Base-by-base conservation (phyloP, 2,888 invertebrate species). In the Phortica okadai region DNA sequence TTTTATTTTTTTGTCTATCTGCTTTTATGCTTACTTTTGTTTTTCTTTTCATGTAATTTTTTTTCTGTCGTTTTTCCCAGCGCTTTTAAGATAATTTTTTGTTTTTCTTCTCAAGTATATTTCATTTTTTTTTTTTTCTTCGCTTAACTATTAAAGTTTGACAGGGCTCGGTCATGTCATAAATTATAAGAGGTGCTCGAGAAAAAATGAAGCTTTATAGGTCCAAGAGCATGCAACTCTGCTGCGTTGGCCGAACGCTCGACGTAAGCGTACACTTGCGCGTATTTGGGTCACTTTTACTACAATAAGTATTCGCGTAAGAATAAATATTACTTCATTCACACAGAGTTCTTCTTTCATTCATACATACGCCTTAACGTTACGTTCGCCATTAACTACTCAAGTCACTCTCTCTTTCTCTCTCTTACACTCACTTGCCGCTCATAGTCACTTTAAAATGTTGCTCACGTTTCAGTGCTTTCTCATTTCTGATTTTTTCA, bases 231-330 rank as follows among this genome's bases (percentile, higher is more conserved):
- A 33, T 33, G 16, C 64, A 14, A 62, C 25, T 69, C 42, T 14
- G 11, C n/a, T 66, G 33, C 14, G 10, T 41, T 33, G 3, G 6
- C 16, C 6, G 69, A 45, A 33, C 41, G 25, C 54, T 56, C 70
- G 56, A 54, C 16, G n/a, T 8, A 54, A 5, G n/a, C 11, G 66
- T 42, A n/a, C 44, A 67, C 67, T n/a, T 44, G 56, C 70, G 70
- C 70, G 54, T 72, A 56, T 72, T 72, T 72, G 54, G 70, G 70
- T 72, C 70, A 72, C n/a, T 41, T 72, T 56, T 14, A 72, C 56
- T 14, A 56, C 14, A 54, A 70, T 54, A 59, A 11, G 56, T 16
- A 69, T 21, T 50, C 54, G 54, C 70, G 7, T 56, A 72, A 72
- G 54, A 56, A 56, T 54, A 72, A 72, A 54, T 44, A 10, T 8